phyloP scores from a whole-genome alignment of 2,888 invertebrate genomes.

The Drosophila lutescens region DNA sequence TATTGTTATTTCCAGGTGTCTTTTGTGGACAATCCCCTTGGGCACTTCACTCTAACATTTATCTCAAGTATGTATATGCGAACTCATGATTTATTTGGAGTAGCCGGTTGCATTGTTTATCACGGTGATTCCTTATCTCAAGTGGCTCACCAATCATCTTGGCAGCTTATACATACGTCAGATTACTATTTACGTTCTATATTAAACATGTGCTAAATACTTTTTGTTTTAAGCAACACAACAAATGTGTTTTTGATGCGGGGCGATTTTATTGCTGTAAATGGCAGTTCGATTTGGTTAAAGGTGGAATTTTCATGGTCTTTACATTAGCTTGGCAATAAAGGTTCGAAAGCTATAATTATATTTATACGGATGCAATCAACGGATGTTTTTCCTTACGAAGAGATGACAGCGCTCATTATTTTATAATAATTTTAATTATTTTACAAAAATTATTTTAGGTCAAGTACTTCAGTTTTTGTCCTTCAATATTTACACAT shows the following conservation, averaged over 20 bases:
- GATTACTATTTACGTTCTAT: slow-evolving; percentile 32
- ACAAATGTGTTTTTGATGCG: neutral
- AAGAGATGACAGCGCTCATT: neutral
- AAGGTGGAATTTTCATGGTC: slow-evolving; percentile 14
- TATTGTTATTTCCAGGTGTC: slow-evolving; percentile 26
- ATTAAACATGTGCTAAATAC: slow-evolving; percentile 18
- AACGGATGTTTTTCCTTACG: neutral
- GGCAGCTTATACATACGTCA: slow-evolving; percentile 11
- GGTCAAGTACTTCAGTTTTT: too few relatives aligned
- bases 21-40: slow-evolving; percentile 19
- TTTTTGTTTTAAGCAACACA: slow-evolving; percentile 4
- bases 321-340: slow-evolving; percentile 11
- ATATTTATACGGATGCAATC: slow-evolving; percentile 3
- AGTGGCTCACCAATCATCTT: slow-evolving; percentile 30
- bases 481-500: too few relatives aligned
- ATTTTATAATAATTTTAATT: too few relatives aligned
- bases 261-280: slow-evolving; percentile 9
- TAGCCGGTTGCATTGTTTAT: slow-evolving; percentile 36
- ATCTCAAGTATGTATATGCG: slow-evolving; percentile 32
- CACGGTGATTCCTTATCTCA: slow-evolving; percentile 26
- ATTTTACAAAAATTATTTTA: too few relatives aligned
- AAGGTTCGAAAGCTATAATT: slow-evolving; percentile 6
- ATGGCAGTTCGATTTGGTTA: slow-evolving; percentile 5
- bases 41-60: slow-evolving; percentile 17
- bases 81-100: slow-evolving; percentile 33